phyloP scores from a whole-genome alignment of 2,113 vertebrate genomes.

The Rhea americana region DNA sequence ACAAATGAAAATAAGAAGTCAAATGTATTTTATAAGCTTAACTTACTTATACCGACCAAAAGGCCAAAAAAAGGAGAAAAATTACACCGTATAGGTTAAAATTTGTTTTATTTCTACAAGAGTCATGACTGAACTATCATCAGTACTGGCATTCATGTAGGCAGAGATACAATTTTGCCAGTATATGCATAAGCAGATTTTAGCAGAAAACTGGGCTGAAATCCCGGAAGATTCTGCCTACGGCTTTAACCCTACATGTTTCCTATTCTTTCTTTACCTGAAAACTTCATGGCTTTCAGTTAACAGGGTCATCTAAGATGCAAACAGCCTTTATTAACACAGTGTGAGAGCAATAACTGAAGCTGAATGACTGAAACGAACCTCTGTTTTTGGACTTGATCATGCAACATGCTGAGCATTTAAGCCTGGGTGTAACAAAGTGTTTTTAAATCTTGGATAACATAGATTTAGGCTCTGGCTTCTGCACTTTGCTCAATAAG shows the following conservation, averaged over 20 bases:
- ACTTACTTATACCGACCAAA: conserved; percentile 1
- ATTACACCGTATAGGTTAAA: conserved; percentile 2
- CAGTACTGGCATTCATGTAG: conserved; percentile 2
- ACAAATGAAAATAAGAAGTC: background rate
- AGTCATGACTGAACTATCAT: background rate
- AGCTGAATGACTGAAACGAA: background rate
- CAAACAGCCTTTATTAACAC: background rate
- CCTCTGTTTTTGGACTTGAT: background rate
- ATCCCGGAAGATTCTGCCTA: conserved; percentile 11
- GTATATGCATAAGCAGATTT: background rate
- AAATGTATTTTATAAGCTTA: background rate
- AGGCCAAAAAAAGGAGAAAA: background rate
- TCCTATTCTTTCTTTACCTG: background rate
- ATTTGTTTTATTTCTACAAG: background rate
- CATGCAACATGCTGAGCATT: background rate
- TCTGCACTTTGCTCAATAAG: background rate
- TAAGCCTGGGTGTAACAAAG: background rate
- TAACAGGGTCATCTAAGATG: background rate
- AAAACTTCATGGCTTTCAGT: background rate
- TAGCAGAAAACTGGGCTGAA: background rate
- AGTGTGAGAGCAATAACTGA: background rate
- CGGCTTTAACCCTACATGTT: conserved; percentile 17
- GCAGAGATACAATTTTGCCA: conserved; percentile 20
- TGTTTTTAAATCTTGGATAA: background rate
- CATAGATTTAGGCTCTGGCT: background rate